Percentiles rank a stretch among this genome's conserved stretches.
Evolutionary conservation across 2,113 vertebrate genomes (phyloP).

Genomic region (Antidorcas marsupialis): DNA sequence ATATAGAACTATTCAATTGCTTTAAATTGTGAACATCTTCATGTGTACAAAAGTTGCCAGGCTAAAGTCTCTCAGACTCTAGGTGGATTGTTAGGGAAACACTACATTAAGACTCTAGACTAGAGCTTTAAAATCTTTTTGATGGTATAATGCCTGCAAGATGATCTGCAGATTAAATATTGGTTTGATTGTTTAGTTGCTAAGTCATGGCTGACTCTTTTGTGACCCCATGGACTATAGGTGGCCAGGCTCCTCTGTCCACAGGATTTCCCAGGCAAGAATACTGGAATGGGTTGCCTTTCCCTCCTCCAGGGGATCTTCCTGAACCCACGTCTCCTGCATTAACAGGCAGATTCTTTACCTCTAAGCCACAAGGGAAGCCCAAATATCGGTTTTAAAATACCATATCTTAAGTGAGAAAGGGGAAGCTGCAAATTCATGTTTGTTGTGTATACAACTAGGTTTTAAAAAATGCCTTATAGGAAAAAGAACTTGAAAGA

Average conservation of each 20-base stretch:
- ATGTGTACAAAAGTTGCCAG: neutral
- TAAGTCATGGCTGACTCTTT: neutral
- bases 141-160: neutral
- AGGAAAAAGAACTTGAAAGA: conserved; percentile 26
- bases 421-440: neutral
- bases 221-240: neutral
- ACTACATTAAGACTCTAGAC: neutral
- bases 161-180: neutral
- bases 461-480: neutral
- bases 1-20: neutral
- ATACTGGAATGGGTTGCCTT: neutral
- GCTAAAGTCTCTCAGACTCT: neutral
- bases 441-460: neutral
- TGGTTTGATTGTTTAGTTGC: neutral
- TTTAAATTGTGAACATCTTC: conserved; percentile 1
- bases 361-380: neutral
- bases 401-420: neutral
- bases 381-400: neutral
- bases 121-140: conserved; percentile 12
- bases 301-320: neutral
- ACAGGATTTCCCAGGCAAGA: neutral
- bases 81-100: neutral
- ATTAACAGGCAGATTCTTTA: neutral
- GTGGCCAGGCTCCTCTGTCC: neutral
- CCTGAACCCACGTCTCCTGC: neutral